Percentiles rank a stretch among this genome's conserved stretches.
These are phyloP conservation scores for Ophion ventricosus DNA, from an alignment of 2,888 invertebrate genomes.

Conservation along the genomic window DNA sequence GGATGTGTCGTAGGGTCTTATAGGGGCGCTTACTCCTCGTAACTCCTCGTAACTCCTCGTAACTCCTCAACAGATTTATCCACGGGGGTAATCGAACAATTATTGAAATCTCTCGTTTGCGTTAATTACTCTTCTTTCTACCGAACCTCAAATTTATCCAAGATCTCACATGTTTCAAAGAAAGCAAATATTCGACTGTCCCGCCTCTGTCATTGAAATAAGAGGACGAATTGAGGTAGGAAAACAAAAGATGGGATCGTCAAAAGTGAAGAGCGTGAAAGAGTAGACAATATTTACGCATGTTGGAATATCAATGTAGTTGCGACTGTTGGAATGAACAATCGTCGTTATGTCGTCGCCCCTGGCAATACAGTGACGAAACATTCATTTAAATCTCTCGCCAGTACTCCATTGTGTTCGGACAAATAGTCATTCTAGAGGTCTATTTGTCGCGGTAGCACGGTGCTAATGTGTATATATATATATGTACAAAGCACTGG, in stretches of 20 bases:
- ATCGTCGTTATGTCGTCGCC: conserved; percentile 36
- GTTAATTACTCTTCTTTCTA: background rate
- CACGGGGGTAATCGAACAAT: too few species aligned
- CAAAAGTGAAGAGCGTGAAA: conserved; percentile 17
- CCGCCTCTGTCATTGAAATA: background rate
- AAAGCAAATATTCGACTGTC: background rate
- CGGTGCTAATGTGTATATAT: background rate
- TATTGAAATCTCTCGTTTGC: too few species aligned
- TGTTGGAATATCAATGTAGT: conserved; percentile 18
- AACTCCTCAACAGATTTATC: too few species aligned
- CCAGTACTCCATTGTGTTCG: conserved; percentile 52
- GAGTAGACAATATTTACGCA: conserved; percentile 31
- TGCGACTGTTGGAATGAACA: conserved; percentile 38
- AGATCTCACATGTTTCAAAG: background rate
- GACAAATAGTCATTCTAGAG: conserved; percentile 30
- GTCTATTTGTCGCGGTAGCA: conserved; percentile 46
- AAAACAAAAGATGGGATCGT: conserved; percentile 41
- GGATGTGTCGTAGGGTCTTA: too few species aligned
- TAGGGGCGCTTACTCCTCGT: too few species aligned
- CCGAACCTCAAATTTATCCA: background rate
- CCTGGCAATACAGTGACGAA: conserved; percentile 53
- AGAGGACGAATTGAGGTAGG: background rate
- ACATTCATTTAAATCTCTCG: conserved; percentile 57
- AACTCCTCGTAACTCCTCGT: too few species aligned
- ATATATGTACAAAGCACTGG: too few species aligned